Percentiles rank a stretch among this genome's conserved stretches.
Conservation (phyloP, 1,140 invertebrate genomes). For the Cydia splendana region DNA sequence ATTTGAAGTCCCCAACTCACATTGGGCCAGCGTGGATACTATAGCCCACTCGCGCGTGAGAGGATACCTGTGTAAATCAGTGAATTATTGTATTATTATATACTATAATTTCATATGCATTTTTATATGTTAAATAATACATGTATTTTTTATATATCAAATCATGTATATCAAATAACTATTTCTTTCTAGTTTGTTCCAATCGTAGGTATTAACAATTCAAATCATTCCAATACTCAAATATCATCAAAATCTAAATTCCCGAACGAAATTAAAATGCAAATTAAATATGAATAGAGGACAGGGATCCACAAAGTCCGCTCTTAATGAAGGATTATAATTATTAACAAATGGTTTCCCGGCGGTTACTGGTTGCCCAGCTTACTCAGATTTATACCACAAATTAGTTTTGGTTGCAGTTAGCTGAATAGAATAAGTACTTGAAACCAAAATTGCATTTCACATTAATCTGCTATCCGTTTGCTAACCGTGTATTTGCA, state of each 20-base stretch:
- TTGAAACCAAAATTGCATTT: constrained; percentile 2
- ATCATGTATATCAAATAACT: too few species aligned
- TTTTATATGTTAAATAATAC: too few species aligned
- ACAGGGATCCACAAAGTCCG: background rate
- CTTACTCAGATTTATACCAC: background rate
- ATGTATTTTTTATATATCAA: too few species aligned
- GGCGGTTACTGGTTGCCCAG: background rate
- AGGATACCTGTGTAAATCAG: too few species aligned
- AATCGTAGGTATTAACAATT: too few species aligned
- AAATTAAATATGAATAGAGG: background rate
- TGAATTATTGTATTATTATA: too few species aligned
- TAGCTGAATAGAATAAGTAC: background rate
- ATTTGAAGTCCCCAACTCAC: too few species aligned
- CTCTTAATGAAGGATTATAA: constrained; percentile 13
- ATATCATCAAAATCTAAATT: background rate
- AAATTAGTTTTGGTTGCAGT: background rate
- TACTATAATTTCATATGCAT: too few species aligned
- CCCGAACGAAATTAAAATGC: background rate
- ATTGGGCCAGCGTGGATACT: too few species aligned
- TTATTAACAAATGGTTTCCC: background rate
- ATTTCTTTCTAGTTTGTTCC: too few species aligned
- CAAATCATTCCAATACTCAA: background rate
- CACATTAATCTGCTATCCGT: background rate
- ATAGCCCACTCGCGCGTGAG: too few species aligned
- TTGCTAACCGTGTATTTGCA: too few species aligned